Conservation (phyloP, 53 echinoderm and acorn worm genomes). For the Echinarachnius parma region DNA sequence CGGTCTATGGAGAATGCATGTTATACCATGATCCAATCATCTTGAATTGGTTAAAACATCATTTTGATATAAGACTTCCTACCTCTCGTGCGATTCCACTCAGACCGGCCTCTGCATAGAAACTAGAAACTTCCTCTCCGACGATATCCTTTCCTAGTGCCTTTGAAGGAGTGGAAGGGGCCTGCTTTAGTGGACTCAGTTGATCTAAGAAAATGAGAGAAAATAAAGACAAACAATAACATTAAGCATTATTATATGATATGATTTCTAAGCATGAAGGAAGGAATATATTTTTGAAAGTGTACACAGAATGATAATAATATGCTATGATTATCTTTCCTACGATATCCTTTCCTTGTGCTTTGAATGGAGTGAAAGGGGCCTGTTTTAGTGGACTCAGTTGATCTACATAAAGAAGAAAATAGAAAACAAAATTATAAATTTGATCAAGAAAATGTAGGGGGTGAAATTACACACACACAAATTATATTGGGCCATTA, state of each 20-base stretch:
- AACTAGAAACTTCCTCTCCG: conserved; percentile 77
- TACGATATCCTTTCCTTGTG: conserved; percentile 64
- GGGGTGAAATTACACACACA: too few relatives aligned
- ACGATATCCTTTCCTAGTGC: conserved; percentile 64
- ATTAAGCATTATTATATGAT: too few relatives aligned
- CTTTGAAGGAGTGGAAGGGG: conserved; percentile 73
- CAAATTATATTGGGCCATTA: too few relatives aligned
- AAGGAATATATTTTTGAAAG: neutral
- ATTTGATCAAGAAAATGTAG: too few relatives aligned
- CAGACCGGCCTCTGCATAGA: conserved; percentile 78
- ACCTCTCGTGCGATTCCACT: conserved; percentile 86
- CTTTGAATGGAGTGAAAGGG: conserved; percentile 70
- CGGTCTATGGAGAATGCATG: too few relatives aligned
- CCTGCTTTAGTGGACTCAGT: conserved; percentile 68
- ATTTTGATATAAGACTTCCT: neutral
- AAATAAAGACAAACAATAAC: too few relatives aligned
- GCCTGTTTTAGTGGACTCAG: conserved; percentile 65
- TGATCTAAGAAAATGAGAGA: conserved; percentile 22
- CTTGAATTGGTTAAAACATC: neutral
- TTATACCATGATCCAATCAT: too few relatives aligned
- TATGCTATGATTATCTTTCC: too few relatives aligned
- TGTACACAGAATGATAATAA: neutral
- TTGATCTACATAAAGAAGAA: conserved; percentile 13
- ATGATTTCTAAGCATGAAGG: too few relatives aligned
- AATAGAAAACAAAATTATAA: neutral